Base-by-base conservation (phyloP, 2,797 vertebrate species). In the Dicrostonyx torquatus region DNA sequence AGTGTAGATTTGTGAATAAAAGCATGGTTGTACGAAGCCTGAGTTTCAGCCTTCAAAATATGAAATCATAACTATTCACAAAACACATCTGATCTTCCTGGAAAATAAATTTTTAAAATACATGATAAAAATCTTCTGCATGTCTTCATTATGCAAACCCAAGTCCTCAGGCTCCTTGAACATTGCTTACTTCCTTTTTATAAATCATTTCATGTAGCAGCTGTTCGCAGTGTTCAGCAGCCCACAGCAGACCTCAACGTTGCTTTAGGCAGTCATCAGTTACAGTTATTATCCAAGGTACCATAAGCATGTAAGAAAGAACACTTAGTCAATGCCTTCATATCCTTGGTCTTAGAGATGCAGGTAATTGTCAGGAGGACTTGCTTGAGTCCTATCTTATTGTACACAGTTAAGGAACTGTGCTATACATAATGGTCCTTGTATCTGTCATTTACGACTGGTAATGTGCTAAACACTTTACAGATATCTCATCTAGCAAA, bases 21-120 rank as follows among this genome's bases (percentile, higher is more conserved):
- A 73, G 7, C 2, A 37, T 62, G 45, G 9, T 7, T 15, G 1
- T 6, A 48, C 1, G 40, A 17, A 31, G 0, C 12, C 0, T 26
- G 55, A 5, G 5, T n/a, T 18, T 93, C 14, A 40, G 17, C 0
- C 8, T 73, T 64, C 37, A 66, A 31, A 70, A 15, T 68, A 68
- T 50, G 31, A 79, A 85, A 34, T 18, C 29, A 31, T 70, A 75
- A 45, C 5, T 12, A 7, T 72, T 13, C 24, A 40, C 24, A 92
- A 45, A 62, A 12, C 15, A 62, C 3, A 22, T 53, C 18, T 29
- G 31, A 64, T 76, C 45, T 64, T 37, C 40, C 34, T 53, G 11
- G 4, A 9, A 89, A 26, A 12, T 64, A 75, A 73, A 50, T 31
- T 40, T 60, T 60, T n/a, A 10, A n/a, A 7, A 29, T 1, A 53